Evolutionary conservation across 2,888 invertebrate genomes (phyloP).

Genomic region (Agrochola macilenta): DNA sequence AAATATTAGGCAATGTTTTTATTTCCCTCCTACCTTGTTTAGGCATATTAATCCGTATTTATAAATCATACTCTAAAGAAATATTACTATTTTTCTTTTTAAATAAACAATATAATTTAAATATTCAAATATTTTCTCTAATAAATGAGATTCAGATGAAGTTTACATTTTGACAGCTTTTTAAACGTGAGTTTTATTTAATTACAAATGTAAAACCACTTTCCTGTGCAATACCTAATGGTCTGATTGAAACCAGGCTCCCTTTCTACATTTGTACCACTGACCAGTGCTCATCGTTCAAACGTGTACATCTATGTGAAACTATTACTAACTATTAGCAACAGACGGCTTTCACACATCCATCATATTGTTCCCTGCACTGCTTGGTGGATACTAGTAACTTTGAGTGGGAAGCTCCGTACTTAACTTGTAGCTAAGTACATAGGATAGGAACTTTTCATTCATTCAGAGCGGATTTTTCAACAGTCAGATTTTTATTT

Average conservation of each 20-base stretch:
- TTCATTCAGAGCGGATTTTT: too few relatives aligned
- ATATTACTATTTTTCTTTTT: background rate
- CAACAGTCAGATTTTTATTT: background rate
- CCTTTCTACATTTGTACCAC: background rate
- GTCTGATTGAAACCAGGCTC: background rate
- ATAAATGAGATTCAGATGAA: background rate
- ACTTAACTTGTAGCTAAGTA: background rate
- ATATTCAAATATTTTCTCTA: background rate
- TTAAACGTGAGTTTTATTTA: background rate
- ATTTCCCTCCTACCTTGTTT: background rate
- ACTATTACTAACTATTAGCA: constrained; percentile 15
- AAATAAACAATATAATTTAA: background rate
- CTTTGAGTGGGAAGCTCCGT: constrained; percentile 19
- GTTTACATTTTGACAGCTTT: background rate
- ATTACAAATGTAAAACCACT: background rate
- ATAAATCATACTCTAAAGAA: background rate
- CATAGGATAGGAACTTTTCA: background rate
- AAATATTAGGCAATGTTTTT: background rate
- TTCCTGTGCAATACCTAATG: background rate
- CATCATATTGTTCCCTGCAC: constrained; percentile 2
- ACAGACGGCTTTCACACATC: constrained; percentile 28
- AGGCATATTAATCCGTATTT: background rate
- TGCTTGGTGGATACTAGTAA: background rate
- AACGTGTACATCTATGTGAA: background rate
- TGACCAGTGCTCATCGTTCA: background rate